These are phyloP conservation scores for Zaprionus ghesquierei DNA, from an alignment of 1,140 invertebrate genomes.

Conservation along the genomic window DNA sequence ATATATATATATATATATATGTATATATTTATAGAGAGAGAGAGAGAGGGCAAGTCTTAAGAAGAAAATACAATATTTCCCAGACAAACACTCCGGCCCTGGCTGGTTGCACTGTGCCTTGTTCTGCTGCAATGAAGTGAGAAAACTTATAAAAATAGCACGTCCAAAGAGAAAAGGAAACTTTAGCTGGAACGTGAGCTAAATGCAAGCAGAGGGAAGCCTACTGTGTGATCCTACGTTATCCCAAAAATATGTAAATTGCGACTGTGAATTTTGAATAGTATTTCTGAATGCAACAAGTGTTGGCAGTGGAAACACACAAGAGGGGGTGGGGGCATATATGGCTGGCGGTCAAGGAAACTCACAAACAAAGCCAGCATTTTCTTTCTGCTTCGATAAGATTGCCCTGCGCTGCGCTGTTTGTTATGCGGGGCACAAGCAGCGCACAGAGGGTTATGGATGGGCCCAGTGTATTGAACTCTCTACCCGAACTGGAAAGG, in stretches of 20 bases:
- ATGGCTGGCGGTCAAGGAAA: slow-evolving; percentile 34
- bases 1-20: too few species aligned
- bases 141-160: not conserved
- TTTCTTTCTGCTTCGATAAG: slow-evolving; percentile 17
- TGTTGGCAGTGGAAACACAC: slow-evolving; percentile 36
- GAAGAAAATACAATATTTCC: too few species aligned
- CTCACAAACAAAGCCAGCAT: slow-evolving; percentile 6
- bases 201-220: slow-evolving; percentile 40
- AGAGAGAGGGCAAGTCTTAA: not conserved
- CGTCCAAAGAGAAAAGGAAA: slow-evolving; percentile 33
- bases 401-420: slow-evolving; percentile 13
- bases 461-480: slow-evolving; percentile 31
- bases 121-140: not conserved
- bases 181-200: slow-evolving; percentile 51
- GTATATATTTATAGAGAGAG: not conserved
- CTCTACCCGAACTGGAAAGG: slow-evolving; percentile 1
- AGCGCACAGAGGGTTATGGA: not conserved
- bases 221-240: slow-evolving; percentile 41
- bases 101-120: not conserved
- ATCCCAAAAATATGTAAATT: slow-evolving; percentile 72
- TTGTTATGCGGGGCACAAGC: slow-evolving; percentile 28
- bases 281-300: slow-evolving; percentile 75
- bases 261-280: slow-evolving; percentile 14
- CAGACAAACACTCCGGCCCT: not conserved
- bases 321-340: not conserved